Conservation (phyloP, 30 jellyfish, hydroid and myxozoan genomes). For the Hydra vulgaris region DNA sequence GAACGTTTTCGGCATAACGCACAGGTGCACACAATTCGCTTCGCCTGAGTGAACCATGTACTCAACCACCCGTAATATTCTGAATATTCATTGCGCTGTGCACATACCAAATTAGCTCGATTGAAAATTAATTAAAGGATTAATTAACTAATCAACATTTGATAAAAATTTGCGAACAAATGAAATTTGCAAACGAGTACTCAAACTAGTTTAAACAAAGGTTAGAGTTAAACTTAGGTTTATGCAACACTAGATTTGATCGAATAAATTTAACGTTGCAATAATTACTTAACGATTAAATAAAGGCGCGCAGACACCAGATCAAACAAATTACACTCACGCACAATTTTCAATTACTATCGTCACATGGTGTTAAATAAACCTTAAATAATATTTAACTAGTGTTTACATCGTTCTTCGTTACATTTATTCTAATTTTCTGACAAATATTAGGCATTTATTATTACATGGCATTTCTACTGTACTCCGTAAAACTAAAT, state of each 20-base stretch:
- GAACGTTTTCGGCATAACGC: constrained; percentile 29
- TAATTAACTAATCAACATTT: neutral
- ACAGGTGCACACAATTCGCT: constrained; percentile 29
- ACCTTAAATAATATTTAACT: no score
- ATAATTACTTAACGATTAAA: no score
- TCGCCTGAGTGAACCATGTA: constrained; percentile 39
- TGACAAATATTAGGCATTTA: constrained; percentile 14
- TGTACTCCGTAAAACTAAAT: neutral
- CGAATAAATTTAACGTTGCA: no score
- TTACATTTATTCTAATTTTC: neutral
- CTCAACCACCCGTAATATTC: constrained; percentile 31
- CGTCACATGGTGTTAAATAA: no score
- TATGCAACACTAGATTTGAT: no score
- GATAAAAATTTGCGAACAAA: neutral
- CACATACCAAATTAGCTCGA: constrained; percentile 16
- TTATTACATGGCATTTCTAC: constrained; percentile 22
- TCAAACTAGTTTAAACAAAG: neutral
- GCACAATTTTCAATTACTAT: no score
- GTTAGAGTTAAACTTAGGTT: no score
- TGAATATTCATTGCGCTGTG: constrained; percentile 21
- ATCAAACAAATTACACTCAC: no score
- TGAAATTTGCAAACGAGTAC: neutral
- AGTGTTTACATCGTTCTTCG: no score
- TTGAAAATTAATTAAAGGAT: neutral
- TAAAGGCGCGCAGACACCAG: no score